A percentile compares a stretch with the other conserved stretches of the same genome.
Evolutionary conservation across 2,797 vertebrate species (phyloP).

Genomic region (Ciconia nigra): DNA sequence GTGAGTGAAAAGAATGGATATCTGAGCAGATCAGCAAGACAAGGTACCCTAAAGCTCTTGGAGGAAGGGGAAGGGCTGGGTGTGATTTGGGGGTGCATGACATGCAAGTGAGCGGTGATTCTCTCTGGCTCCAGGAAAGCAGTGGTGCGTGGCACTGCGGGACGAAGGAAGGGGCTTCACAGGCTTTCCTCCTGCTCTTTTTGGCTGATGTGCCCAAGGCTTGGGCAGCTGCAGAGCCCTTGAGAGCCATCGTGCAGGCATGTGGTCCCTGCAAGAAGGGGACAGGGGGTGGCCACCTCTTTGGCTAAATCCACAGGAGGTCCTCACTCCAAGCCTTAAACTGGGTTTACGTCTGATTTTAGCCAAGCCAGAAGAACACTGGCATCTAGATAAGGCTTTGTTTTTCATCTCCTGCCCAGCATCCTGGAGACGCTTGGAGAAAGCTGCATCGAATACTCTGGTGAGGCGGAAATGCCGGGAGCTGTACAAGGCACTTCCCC

Average conservation of each 20-base stretch:
- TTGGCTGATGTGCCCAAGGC: not conserved
- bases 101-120: accelerated
- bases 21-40: too few species aligned
- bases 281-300: not conserved
- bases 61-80: not conserved
- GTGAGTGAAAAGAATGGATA: not conserved
- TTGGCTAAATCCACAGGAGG: not conserved
- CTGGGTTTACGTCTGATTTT: not conserved
- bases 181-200: not conserved
- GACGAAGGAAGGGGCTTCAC: not conserved
- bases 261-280: too few species aligned
- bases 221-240: not conserved
- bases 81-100: not conserved
- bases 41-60: not conserved
- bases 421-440: not conserved
- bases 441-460: not conserved
- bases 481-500: too few species aligned
- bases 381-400: not conserved
- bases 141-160: not conserved
- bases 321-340: not conserved
- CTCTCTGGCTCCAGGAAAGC: not conserved
- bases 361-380: not conserved
- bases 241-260: accelerated
- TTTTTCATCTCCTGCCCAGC: not conserved
- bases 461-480: not conserved